phyloP scores from a whole-genome alignment of 2,113 vertebrate genomes.

The Oryzias celebensis region DNA sequence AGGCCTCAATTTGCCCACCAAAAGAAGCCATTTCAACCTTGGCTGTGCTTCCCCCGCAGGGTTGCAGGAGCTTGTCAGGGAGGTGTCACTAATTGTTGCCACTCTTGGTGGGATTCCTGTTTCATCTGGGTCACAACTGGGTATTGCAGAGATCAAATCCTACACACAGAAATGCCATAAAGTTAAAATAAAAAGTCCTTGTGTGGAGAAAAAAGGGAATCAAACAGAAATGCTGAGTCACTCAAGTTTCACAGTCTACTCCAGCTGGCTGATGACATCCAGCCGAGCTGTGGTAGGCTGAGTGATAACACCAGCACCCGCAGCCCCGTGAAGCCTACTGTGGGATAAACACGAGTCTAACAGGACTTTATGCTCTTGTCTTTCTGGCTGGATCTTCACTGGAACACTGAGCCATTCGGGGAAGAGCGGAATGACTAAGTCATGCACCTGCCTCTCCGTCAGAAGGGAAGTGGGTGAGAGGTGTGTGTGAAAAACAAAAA shows the following conservation, averaged over 20 bases:
- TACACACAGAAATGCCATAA: slow-evolving; percentile 24
- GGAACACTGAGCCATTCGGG: slow-evolving; percentile 31
- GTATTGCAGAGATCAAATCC: slow-evolving; percentile 8
- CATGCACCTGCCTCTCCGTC: slow-evolving; percentile 73
- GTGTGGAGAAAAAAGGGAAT: slow-evolving; percentile 4
- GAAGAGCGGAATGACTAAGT: slow-evolving; percentile 67
- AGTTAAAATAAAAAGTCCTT: slow-evolving; percentile 9
- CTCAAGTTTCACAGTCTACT: slow-evolving; percentile 2
- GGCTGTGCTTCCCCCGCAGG: slow-evolving; percentile 33
- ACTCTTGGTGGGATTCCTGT: slow-evolving; percentile 45
- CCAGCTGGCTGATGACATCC: slow-evolving; percentile 42
- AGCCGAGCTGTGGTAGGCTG: slow-evolving; percentile 37
- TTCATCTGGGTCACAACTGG: slow-evolving; percentile 34
- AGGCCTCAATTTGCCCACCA: slow-evolving; percentile 25
- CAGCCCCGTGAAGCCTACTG: slow-evolving; percentile 23
- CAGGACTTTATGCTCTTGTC: slow-evolving; percentile 34
- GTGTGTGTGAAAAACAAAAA: slow-evolving; percentile 41
- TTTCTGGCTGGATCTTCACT: slow-evolving; percentile 32
- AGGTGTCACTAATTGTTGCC: slow-evolving; percentile 52
- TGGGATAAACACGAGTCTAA: slow-evolving; percentile 55
- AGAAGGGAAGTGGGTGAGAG: slow-evolving; percentile 38
- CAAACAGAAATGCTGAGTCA: slow-evolving; percentile 59
- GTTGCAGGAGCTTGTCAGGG: slow-evolving; percentile 22
- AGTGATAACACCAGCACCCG: slow-evolving; percentile 43
- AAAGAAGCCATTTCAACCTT: slow-evolving; percentile 42